Percentiles rank a stretch among this genome's conserved stretches.
Evolutionary conservation across 1,140 invertebrate species (phyloP).

Genomic region (Camponotus floridanus): DNA sequence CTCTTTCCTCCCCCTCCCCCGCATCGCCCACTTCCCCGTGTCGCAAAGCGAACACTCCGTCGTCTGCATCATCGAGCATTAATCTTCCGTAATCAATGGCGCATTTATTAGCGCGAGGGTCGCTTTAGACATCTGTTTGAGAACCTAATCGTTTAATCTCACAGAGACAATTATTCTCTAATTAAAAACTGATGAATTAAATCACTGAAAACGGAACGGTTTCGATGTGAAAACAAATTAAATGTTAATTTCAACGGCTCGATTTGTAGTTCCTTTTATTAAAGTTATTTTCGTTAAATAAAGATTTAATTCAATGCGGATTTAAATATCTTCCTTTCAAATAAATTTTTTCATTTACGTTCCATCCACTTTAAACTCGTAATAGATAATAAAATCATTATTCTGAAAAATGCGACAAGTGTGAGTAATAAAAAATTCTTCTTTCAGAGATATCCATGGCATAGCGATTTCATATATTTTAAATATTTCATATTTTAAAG

Average conservation of each 20-base stretch:
- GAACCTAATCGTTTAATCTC: slow-evolving; percentile 33
- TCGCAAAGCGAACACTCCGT: slow-evolving; percentile 46
- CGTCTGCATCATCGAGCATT: slow-evolving; percentile 57
- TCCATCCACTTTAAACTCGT: neutral
- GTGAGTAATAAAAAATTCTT: slow-evolving; percentile 19
- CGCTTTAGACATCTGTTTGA: slow-evolving; percentile 17
- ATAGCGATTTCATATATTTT: neutral
- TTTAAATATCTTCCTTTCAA: neutral
- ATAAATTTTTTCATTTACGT: neutral
- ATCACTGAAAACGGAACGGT: neutral
- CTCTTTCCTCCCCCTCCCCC: too few species aligned
- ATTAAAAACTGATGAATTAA: neutral
- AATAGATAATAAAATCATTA: slow-evolving; percentile 13
- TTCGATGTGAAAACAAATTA: neutral
- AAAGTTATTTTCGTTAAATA: neutral
- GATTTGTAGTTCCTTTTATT: neutral
- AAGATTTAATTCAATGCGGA: slow-evolving; percentile 27
- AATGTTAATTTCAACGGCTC: neutral
- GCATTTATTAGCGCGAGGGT: slow-evolving; percentile 10
- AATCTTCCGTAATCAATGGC: slow-evolving; percentile 42
- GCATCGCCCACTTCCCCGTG: too few species aligned
- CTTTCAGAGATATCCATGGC: neutral
- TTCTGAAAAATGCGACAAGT: neutral
- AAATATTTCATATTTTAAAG: slow-evolving; percentile 30
- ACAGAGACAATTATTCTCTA: neutral